Base-by-base conservation (phyloP, 2,888 invertebrate genomes). In the Crossocerus cetratus region DNA sequence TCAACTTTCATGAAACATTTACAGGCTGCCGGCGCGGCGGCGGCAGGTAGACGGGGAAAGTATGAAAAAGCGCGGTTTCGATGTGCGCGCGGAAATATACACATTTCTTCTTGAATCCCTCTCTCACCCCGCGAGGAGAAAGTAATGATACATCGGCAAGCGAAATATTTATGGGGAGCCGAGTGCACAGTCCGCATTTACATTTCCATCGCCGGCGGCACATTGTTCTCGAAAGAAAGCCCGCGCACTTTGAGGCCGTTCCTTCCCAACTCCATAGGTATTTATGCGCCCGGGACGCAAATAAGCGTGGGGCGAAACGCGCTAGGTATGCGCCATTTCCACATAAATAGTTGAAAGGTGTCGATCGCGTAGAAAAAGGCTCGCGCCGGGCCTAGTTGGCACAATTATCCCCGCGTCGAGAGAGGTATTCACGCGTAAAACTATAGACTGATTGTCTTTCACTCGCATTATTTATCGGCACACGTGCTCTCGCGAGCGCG, bases 1-100 rank as follows among this genome's bases (percentile, higher is more conserved):
- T 62, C 63, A 65, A 72, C 78, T 76, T 72, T 74, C 74, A 58
- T 71, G 71, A 74, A 80, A 74, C 71, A 68, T 62, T 67, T 67
- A 62, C 57, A n/a, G 42, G 23, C 56, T 53, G 60, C 64, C 57
- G 43, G 57, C 42, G 55, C 68, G 42, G 42, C 5, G 43, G 32
- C 32, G 5, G 32, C 32, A 32, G 32, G 5, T 32, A 32, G 32
- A 5, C 32, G 54, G 69, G 66, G 71, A 73, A 79, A 79, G 73
- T 66, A 65, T 60, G 65, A 74, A 77, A 75, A 74, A 69, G 32
- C 61, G 14, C 55, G 43, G 61, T 23, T 59, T 43, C 57, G 54
- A 58, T 59, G 55, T 53, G 45, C 57, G 63, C 71, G 68, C 69
- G 71, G 71, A 80, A 76, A 80, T 80, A 56, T 68, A 53, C 55